Evolutionary conservation across 2,888 invertebrate genomes (phyloP).

Genomic region (Mesochorus sp.): DNA sequence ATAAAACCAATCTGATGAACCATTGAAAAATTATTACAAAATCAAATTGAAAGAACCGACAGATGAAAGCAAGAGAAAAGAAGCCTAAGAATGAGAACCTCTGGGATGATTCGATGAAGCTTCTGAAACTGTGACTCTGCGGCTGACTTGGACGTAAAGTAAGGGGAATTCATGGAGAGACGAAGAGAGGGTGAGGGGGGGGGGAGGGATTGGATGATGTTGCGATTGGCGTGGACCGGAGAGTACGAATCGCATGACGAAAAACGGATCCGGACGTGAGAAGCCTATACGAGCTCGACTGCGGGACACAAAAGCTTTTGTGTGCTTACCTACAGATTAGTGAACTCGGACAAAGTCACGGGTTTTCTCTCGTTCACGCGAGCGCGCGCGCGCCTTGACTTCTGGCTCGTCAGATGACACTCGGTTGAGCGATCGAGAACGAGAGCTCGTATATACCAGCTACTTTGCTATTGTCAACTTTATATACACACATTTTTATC

Average conservation of each 20-base stretch:
- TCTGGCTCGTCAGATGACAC: conserved; percentile 19
- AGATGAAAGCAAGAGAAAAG: neutral
- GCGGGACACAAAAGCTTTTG: conserved; percentile 64
- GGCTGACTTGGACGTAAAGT: conserved; percentile 27
- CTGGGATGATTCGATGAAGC: conserved; percentile 53
- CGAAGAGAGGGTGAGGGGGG: conserved; percentile 16
- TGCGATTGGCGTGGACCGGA: conserved; percentile 7
- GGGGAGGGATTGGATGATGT: conserved; percentile 22
- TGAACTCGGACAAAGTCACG: conserved; percentile 77
- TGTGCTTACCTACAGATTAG: conserved; percentile 79
- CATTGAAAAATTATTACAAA: neutral
- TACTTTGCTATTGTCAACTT: conserved; percentile 34
- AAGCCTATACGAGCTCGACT: conserved; percentile 58
- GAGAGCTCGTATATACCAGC: neutral
- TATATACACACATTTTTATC: neutral
- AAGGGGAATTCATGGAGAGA: neutral
- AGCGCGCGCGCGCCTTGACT: conserved; percentile 52
- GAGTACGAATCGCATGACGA: conserved; percentile 53
- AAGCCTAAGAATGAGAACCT: conserved; percentile 35
- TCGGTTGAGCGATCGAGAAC: neutral
- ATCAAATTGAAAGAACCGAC: neutral
- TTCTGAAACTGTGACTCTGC: conserved; percentile 52
- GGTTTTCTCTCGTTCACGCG: conserved; percentile 46
- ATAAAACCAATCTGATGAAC: no score
- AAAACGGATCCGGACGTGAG: conserved; percentile 52